Evolutionary conservation across 2,888 invertebrate genomes (phyloP).

Genomic region (Lycocerus yunnanus): DNA sequence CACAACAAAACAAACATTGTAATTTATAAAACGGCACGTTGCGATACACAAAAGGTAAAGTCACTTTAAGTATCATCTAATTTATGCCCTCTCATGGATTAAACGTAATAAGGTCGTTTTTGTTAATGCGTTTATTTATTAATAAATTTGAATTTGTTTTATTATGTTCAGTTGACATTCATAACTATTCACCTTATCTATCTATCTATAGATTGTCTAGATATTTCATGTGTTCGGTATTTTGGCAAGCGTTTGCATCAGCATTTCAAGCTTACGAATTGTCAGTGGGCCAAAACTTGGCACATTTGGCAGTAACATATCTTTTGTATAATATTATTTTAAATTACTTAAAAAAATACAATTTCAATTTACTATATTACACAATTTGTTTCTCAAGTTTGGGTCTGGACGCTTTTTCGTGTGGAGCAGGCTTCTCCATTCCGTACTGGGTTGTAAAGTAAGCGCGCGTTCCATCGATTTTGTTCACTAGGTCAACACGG

Average conservation of each 20-base stretch:
- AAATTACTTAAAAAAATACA: not conserved
- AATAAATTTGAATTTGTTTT: not conserved
- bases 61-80: not conserved
- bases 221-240: conserved; percentile 22
- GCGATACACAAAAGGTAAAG: not conserved
- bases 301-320: conserved; percentile 40
- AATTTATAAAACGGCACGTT: not conserved
- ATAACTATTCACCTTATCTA: conserved; percentile 19
- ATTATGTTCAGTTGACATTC: not conserved
- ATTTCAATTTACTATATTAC: not conserved
- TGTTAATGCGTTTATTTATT: not conserved
- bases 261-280: conserved; percentile 27
- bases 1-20: not conserved
- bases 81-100: not conserved
- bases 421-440: not conserved
- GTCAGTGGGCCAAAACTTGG: conserved; percentile 44
- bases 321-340: not conserved
- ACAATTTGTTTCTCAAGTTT: not conserved
- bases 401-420: not conserved
- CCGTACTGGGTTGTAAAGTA: not conserved
- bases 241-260: conserved; percentile 26
- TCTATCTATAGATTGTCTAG: conserved; percentile 34
- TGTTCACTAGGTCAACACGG: conserved; percentile 2
- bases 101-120: not conserved
- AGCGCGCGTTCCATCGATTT: not conserved